phyloP scores from a whole-genome alignment of 64 coral and sea anemone species.

The Dendrophyllia cribrosa region DNA sequence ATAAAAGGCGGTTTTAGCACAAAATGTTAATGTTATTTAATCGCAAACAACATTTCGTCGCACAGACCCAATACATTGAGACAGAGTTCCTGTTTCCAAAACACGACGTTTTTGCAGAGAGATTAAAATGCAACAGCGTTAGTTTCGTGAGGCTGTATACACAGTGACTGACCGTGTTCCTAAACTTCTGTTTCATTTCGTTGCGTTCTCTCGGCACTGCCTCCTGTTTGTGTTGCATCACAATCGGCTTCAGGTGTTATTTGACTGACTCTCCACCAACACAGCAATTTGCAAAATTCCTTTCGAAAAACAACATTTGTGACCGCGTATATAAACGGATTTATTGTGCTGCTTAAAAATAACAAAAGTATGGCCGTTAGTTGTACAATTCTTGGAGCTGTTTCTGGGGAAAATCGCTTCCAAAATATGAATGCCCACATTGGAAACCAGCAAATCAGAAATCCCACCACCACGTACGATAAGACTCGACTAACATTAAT shows the following conservation, averaged over 20 bases:
- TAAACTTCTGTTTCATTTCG: background rate
- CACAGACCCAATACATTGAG: too few species aligned
- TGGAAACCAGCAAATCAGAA: conserved; percentile 5
- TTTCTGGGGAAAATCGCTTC: background rate
- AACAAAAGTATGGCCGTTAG: background rate
- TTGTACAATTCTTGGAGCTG: background rate
- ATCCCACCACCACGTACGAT: background rate
- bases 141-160: too few species aligned
- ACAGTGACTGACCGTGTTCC: background rate
- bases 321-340: conserved; percentile 11
- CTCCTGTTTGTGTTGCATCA: background rate
- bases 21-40: too few species aligned
- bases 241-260: background rate
- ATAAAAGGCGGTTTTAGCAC: too few species aligned
- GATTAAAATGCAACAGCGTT: too few species aligned
- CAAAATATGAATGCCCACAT: conserved; percentile 9
- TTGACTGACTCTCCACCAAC: conserved; percentile 13
- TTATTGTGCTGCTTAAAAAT: conserved; percentile 15
- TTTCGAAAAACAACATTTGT: background rate
- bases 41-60: too few species aligned
- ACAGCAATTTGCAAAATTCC: conserved; percentile 7
- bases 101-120: too few species aligned
- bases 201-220: too few species aligned
- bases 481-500: background rate
- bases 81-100: too few species aligned